Conservation (phyloP, 2,797 vertebrate genomes). For the Corythornis leucogaster region DNA sequence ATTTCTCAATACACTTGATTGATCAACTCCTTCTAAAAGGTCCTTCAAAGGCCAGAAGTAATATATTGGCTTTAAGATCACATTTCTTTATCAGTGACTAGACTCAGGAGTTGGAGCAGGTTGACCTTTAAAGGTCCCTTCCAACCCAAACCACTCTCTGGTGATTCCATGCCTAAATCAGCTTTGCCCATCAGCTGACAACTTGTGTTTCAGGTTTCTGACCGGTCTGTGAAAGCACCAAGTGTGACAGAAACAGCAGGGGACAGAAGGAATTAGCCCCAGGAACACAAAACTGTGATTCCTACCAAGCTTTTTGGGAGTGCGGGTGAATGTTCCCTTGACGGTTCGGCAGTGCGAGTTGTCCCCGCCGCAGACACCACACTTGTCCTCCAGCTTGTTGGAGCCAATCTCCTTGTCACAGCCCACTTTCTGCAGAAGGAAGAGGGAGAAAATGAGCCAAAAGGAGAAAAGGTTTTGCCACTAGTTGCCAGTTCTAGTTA, state of each 20-base stretch:
- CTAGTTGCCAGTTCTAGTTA: not conserved
- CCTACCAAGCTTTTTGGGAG: conserved; percentile 95
- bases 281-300: not conserved
- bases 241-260: not conserved
- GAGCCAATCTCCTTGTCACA: conserved; percentile 97
- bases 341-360: conserved; percentile 96
- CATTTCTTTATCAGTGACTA: not conserved
- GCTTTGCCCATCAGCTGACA: not conserved
- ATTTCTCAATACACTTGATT: too few relatives aligned
- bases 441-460: not conserved
- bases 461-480: not conserved
- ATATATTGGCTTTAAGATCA: too few relatives aligned
- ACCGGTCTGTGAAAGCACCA: not conserved
- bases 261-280: not conserved
- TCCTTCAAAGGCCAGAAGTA: not conserved
- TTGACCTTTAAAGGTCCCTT: not conserved
- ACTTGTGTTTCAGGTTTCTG: not conserved
- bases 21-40: too few relatives aligned
- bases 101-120: not conserved
- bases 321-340: conserved; percentile 93
- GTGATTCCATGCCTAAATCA: not conserved
- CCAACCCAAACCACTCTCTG: not conserved
- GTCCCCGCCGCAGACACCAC: conserved; percentile 95
- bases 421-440: conserved; percentile 89
- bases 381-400: conserved; percentile 93